phyloP scores from a whole-genome alignment of 1,140 invertebrate species.

The Dreissena polymorpha region DNA sequence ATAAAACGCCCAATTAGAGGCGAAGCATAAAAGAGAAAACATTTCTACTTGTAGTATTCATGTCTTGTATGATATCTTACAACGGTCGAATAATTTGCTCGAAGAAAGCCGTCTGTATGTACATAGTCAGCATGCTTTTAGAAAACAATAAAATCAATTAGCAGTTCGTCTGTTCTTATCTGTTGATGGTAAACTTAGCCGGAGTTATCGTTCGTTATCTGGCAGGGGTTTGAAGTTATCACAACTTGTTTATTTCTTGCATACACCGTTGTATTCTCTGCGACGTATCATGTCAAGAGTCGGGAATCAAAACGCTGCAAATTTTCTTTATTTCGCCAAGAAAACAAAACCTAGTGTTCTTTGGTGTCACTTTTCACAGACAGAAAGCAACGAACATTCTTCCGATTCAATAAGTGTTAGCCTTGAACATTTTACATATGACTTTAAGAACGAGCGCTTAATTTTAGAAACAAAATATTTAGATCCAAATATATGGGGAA shows the following conservation, averaged over 20 bases:
- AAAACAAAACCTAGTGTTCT: too few species aligned
- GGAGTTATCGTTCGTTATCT: slow-evolving; percentile 29
- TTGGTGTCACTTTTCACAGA: too few species aligned
- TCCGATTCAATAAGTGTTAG: too few species aligned
- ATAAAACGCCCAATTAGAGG: too few species aligned
- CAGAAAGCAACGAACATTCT: too few species aligned
- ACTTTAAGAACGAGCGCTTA: too few species aligned
- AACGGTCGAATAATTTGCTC: not conserved
- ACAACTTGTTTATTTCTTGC: slow-evolving; percentile 35
- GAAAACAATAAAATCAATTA: slow-evolving; percentile 54
- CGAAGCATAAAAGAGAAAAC: too few species aligned
- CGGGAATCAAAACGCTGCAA: not conserved
- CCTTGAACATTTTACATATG: too few species aligned
- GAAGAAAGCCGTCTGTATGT: not conserved
- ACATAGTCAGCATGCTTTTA: slow-evolving; percentile 34
- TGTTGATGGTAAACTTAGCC: slow-evolving; percentile 22
- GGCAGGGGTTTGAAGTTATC: slow-evolving; percentile 29
- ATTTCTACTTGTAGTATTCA: too few species aligned
- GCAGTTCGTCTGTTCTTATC: slow-evolving; percentile 47
- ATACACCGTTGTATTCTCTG: not conserved
- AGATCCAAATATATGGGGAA: too few species aligned
- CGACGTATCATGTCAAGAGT: not conserved
- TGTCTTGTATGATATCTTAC: too few species aligned
- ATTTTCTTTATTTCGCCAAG: not conserved
- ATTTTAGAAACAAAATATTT: too few species aligned